phyloP scores from a whole-genome alignment of 2,888 invertebrate species.

The Hirtodrosophila duncani region DNA sequence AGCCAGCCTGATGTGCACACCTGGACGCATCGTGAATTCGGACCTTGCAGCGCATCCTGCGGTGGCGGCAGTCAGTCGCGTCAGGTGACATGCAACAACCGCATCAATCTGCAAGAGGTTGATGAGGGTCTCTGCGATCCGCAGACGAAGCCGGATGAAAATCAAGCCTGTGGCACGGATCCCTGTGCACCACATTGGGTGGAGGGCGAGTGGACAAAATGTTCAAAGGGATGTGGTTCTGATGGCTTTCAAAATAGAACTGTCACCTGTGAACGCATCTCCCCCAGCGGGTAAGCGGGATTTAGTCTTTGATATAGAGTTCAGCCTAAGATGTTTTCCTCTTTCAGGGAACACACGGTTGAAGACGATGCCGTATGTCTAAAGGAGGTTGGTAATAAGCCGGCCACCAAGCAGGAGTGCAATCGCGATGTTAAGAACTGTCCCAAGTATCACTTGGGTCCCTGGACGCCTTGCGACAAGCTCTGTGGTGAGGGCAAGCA shows the following conservation, averaged over 20 bases:
- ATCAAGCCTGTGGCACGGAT: constrained; percentile 85
- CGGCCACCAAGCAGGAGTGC: constrained; percentile 84
- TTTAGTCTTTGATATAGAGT: accelerated
- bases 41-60: constrained; percentile 90
- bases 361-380: constrained; percentile 88
- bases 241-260: constrained; percentile 85
- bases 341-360: constrained; percentile 82
- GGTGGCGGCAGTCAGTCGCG: constrained; percentile 92
- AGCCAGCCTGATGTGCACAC: constrained; percentile 87
- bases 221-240: constrained; percentile 89
- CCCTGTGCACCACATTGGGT: constrained; percentile 91
- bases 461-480: constrained; percentile 95
- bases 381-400: constrained; percentile 84
- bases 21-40: constrained; percentile 86
- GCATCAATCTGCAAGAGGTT: constrained; percentile 84
- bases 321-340: not conserved
- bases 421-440: constrained; percentile 86
- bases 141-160: constrained; percentile 84
- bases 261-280: constrained; percentile 89
- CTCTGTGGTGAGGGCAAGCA: constrained; percentile 94
- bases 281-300: constrained; percentile 82
- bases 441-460: constrained; percentile 91
- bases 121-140: constrained; percentile 89
- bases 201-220: constrained; percentile 87
- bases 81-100: constrained; percentile 88